Percentiles rank a stretch among this genome's conserved stretches.
Conservation (phyloP, 2,888 invertebrate genomes). For the Acleris laterana region DNA sequence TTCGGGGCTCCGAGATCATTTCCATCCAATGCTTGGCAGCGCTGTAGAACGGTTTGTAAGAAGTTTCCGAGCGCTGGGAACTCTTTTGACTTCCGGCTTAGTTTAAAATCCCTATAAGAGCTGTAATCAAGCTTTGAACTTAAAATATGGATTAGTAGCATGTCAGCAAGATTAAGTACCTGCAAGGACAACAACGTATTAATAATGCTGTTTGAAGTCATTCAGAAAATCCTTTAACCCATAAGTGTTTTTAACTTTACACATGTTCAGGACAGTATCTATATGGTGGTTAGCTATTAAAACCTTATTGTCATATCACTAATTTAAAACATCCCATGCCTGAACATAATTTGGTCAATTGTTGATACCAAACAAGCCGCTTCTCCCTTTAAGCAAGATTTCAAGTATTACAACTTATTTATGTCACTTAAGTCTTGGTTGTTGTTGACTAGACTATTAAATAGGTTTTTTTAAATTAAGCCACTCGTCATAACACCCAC, state of each 20-base stretch:
- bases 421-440: neutral
- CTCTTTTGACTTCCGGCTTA: slow-evolving; percentile 4
- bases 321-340: neutral
- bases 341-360: neutral
- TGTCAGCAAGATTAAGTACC: neutral
- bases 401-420: slow-evolving; percentile 2
- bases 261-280: neutral
- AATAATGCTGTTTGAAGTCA: slow-evolving; percentile 7
- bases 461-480: slow-evolving; percentile 3
- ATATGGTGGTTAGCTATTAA: slow-evolving; percentile 11
- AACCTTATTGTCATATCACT: slow-evolving; percentile 3
- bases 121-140: slow-evolving; percentile 8
- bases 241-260: slow-evolving; percentile 4
- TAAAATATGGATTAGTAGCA: slow-evolving; percentile 13
- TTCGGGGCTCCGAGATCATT: neutral
- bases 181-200: slow-evolving; percentile 4
- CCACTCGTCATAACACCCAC: slow-evolving; percentile 4
- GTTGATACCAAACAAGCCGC: neutral
- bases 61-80: neutral
- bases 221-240: slow-evolving; percentile 6
- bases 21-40: slow-evolving; percentile 18
- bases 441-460: neutral
- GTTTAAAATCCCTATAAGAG: slow-evolving; percentile 3
- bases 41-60: neutral
- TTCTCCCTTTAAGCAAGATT: slow-evolving; percentile 5